phyloP scores from a whole-genome alignment of 2,113 vertebrate genomes.

The Xenopus laevis region DNA sequence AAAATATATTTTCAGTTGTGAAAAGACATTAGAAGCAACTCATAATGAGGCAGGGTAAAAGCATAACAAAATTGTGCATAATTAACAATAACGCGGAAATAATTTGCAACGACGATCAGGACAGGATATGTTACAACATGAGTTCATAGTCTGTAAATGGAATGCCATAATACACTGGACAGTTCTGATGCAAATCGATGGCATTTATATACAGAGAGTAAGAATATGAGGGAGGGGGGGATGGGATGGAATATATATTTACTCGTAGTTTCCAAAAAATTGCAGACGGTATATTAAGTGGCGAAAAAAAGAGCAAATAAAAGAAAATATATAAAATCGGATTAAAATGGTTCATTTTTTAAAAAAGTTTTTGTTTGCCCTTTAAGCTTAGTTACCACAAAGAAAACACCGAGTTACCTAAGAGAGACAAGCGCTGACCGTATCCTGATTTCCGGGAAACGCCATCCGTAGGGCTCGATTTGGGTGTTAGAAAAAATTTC shows the following conservation, averaged over 20 bases:
- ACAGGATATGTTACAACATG: not conserved
- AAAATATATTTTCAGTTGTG: conserved; percentile 4
- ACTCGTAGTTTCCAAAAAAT: not conserved
- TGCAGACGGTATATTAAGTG: not conserved
- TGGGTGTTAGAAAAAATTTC: no score
- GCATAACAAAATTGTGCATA: not conserved
- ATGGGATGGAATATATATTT: not conserved
- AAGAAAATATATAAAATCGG: not conserved
- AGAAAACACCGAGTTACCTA: not conserved
- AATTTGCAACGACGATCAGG: not conserved
- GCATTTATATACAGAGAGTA: not conserved
- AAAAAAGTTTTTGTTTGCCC: not conserved
- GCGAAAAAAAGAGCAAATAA: not conserved
- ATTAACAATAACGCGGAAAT: not conserved
- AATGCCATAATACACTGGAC: not conserved
- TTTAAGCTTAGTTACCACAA: not conserved
- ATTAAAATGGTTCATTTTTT: not conserved
- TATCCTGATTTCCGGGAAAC: not conserved
- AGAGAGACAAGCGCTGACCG: not conserved
- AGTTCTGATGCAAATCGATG: not conserved
- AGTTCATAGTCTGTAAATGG: not conserved
- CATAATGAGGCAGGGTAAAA: conserved; percentile 6
- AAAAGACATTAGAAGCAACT: not conserved
- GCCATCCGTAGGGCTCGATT: no score
- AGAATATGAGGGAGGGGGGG: not conserved